Evolutionary conservation across 1,140 invertebrate genomes (phyloP), one percentile per base, ranked within the genome.

Genomic region (Drosophila mayri): DNA sequence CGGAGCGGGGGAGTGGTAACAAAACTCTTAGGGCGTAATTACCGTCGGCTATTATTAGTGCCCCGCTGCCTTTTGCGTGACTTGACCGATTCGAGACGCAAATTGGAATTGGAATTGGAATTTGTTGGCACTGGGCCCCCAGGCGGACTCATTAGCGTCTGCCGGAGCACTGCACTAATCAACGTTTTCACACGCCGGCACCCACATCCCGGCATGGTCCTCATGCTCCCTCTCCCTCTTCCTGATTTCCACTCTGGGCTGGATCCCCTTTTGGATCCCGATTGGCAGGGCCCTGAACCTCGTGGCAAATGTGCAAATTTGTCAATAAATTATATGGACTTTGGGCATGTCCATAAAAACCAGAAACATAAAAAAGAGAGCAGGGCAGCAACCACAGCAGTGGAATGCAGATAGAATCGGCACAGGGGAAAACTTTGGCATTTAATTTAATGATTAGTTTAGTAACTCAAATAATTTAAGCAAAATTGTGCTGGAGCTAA

Each of bases 281-380:
- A 40, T 55, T 25, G 37, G 54, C 40, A 43, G 46, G 38, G 38
- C 62, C 32, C 47, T 10, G 47, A 43, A 58, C 55, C 44, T 25
- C 59, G 41, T 46, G 82, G 64, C 49, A 49, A 87, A 64, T 87
- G 76, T 80, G 80, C 85, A 84, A 90, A 88, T 84, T 84, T 81
- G 85, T 79, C 66, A 84, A 90, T 90, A 88, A 90, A 90, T 88
- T 88, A 84, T 84, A 88, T 81, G 81, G 68, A 80, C 76, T 88
- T 81, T 67, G 79, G 46, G 44, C 66, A 73, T 72, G 84, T 79
- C 63, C 67, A 87, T 87, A 87, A 88, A 87, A 83, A 52, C 80
- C 84, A 77, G 74, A 79, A 44, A 47, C 67, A 87, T 87, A 80
- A 88, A 88, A 82, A 46, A 25, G 18, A 47, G 46, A 57, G 47